Conservation (phyloP, 1,140 invertebrate species). For the Drosophila kohkoa region DNA sequence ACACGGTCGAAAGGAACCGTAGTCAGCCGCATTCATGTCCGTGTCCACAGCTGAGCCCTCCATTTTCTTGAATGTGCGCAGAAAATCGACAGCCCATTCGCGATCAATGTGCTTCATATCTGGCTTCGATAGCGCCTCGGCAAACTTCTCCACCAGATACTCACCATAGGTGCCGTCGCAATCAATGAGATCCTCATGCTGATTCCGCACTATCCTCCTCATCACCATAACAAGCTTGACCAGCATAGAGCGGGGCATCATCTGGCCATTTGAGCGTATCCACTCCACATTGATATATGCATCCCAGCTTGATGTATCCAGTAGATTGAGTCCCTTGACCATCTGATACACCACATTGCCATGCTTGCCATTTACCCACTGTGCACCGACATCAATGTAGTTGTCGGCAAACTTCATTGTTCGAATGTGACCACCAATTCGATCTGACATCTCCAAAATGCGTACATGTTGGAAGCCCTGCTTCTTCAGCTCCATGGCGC, state of each 20-base stretch:
- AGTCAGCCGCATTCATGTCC: slow-evolving; percentile 86
- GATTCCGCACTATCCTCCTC: not conserved
- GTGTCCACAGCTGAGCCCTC: slow-evolving; percentile 86
- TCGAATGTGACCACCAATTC: slow-evolving; percentile 89
- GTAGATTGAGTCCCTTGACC: slow-evolving; percentile 85
- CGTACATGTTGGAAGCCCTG: slow-evolving; percentile 84
- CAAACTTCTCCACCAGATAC: slow-evolving; percentile 64
- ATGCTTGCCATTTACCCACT: slow-evolving; percentile 90
- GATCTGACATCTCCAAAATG: slow-evolving; percentile 88
- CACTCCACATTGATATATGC: slow-evolving; percentile 52
- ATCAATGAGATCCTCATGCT: slow-evolving; percentile 44
- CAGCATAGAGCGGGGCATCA: slow-evolving; percentile 30
- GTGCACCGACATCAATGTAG: slow-evolving; percentile 92
- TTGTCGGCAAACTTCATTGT: slow-evolving; percentile 87
- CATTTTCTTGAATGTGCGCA: slow-evolving; percentile 86
- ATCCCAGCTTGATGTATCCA: slow-evolving; percentile 69
- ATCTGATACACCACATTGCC: slow-evolving; percentile 89
- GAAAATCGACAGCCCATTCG: slow-evolving; percentile 78
- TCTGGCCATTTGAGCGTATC: slow-evolving; percentile 68
- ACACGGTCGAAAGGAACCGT: slow-evolving; percentile 86
- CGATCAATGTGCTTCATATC: slow-evolving; percentile 23
- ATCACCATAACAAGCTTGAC: slow-evolving; percentile 39
- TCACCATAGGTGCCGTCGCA: slow-evolving; percentile 77
- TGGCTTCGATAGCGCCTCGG: not conserved
- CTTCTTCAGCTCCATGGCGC: slow-evolving; percentile 85